Evolutionary conservation across 2,113 vertebrate species (phyloP), one percentile per base, ranked within the genome.

Genomic region (Callorhinus ursinus): DNA sequence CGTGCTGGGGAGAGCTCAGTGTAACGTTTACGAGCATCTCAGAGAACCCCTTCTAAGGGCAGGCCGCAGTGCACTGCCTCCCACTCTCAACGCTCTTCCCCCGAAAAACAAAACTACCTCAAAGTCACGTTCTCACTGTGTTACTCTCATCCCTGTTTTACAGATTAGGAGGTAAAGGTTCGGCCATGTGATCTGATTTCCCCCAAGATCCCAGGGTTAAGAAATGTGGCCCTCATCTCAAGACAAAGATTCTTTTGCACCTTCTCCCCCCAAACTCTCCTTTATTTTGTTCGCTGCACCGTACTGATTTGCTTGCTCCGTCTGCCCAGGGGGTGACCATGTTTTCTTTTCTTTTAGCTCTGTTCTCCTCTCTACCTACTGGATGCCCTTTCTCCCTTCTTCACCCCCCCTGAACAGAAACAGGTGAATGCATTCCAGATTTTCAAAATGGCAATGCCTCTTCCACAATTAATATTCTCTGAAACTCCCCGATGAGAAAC

Each of bases 341-440:
- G 63, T 85, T 83, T 86, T 63, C 82, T 92, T 82, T 51, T 81
- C 33, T 88, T 51, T 39, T 10, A 49, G 13, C 55, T 77, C 84
- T 36, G 15, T 61, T 88, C 79, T 94, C 42, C 53, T 42, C 71
- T 83, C 76, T 90, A 65, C n/a, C 13, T 49, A 28, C 0, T 24
- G 59, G 84, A 87, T 80, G 90, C 53, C 57, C 69, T 71, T 80
- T 90, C 24, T 90, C 22, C 31, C 15, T 88, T 97, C 51, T 91
- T 88, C 39, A 61, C 26, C 13, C 39, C 39, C 85, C 3, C 13
- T 15, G 59, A 97, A 87, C 63, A 65, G 71, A 92, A 46, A 39
- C 0, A 72, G 49, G 82, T 33, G 16, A 42, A 21, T 59, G 28
- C 90, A 55, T 83, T 93, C 53, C 19, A 88, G 85, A 61, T 71